Evolutionary conservation across 2,113 vertebrate genomes (phyloP).

Genomic region (Catharus minimus): DNA sequence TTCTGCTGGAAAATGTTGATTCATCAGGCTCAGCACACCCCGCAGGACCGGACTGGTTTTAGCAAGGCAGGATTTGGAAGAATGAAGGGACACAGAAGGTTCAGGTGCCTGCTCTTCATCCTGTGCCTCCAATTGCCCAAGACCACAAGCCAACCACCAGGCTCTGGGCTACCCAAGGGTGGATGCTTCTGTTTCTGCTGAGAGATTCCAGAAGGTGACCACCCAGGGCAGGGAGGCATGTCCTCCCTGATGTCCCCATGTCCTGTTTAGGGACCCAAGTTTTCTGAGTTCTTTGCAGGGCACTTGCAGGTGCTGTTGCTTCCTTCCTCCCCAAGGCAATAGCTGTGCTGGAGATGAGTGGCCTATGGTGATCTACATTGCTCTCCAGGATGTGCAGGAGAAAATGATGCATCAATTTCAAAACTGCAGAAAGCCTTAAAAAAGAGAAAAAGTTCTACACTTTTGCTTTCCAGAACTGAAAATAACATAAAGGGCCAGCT

Average conservation of each 20-base stretch:
- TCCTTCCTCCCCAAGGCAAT: background rate
- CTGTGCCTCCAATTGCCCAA: background rate
- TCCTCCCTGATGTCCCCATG: fast-evolving
- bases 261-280: background rate
- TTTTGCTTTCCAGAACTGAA: background rate
- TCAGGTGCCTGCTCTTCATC: background rate
- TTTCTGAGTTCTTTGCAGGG: background rate
- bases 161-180: background rate
- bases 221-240: background rate
- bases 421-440: background rate
- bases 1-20: conserved; percentile 53
- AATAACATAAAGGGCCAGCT: background rate
- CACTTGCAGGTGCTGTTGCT: background rate
- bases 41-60: background rate
- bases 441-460: background rate
- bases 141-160: background rate
- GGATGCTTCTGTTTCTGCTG: background rate
- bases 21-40: conserved; percentile 27
- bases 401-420: background rate
- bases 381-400: background rate
- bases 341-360: fast-evolving
- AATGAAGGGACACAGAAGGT: background rate
- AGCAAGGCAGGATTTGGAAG: background rate
- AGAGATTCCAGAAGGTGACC: background rate
- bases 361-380: fast-evolving